Percentiles rank a stretch among this genome's conserved stretches.
Evolutionary conservation across 1,140 invertebrate species (phyloP).

Genomic region (Temnothorax longispinosus): DNA sequence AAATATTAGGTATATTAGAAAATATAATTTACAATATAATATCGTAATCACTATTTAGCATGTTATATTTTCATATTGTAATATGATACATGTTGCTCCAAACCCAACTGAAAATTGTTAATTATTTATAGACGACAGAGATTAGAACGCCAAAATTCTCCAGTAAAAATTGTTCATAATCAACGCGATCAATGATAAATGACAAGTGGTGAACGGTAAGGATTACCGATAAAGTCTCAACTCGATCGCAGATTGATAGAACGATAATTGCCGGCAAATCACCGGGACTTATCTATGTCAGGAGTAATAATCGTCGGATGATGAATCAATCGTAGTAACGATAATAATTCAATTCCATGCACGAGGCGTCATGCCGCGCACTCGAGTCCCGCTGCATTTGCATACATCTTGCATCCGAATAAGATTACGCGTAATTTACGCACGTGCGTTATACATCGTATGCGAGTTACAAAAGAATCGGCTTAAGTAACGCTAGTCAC

Average conservation of each 20-base stretch:
- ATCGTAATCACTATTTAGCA: background rate
- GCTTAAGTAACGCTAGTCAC: constrained; percentile 17
- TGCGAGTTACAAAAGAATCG: background rate
- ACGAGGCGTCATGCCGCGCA: background rate
- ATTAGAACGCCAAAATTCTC: background rate
- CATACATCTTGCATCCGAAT: constrained; percentile 14
- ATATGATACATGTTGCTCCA: background rate
- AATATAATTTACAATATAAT: background rate
- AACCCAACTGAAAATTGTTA: background rate
- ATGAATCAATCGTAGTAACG: constrained; percentile 48
- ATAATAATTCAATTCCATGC: constrained; percentile 46
- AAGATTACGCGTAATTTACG: constrained; percentile 5
- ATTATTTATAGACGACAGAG: too few species aligned
- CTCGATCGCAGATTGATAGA: constrained; percentile 31
- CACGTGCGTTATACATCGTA: background rate
- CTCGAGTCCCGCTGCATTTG: constrained; percentile 14
- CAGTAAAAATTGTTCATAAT: background rate
- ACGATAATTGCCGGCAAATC: constrained; percentile 45
- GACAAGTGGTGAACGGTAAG: background rate
- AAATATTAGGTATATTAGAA: background rate
- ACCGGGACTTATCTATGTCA: constrained; percentile 38
- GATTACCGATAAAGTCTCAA: background rate
- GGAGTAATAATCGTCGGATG: constrained; percentile 41
- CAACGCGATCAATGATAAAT: background rate
- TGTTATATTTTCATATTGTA: background rate